A percentile compares a stretch with the other conserved stretches of the same genome.
These are phyloP conservation scores for Brienomyrus brachyistius DNA, from an alignment of 2,113 vertebrate genomes.

Conservation along the genomic window DNA sequence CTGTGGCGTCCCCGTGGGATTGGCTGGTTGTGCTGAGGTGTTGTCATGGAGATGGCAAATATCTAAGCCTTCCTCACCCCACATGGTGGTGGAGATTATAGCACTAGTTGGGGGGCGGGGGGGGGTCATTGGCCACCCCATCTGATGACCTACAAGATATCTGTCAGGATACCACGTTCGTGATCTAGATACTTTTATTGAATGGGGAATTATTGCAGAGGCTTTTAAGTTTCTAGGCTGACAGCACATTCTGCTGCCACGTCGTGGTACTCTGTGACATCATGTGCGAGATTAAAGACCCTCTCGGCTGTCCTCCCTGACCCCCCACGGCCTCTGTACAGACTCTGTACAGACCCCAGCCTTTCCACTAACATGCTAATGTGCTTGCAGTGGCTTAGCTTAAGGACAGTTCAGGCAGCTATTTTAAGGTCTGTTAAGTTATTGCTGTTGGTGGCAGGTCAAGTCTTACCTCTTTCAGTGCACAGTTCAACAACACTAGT, in stretches of 20 bases:
- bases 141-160: not conserved
- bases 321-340: not conserved
- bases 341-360: not conserved
- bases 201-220: not conserved
- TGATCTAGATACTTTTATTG: not conserved
- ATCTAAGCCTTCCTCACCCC: slow-evolving; percentile 30
- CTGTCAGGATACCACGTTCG: not conserved
- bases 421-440: not conserved
- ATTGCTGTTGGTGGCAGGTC: not conserved
- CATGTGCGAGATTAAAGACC: not conserved
- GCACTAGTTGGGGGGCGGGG: not conserved
- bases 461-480: not conserved
- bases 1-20: slow-evolving; percentile 39
- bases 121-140: not conserved
- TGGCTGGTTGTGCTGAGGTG: slow-evolving; percentile 51
- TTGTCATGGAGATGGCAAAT: slow-evolving; percentile 72
- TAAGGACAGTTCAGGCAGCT: not conserved
- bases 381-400: not conserved
- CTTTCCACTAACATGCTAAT: not conserved
- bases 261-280: not conserved
- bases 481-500: not conserved
- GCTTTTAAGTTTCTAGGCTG: not conserved
- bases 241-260: not conserved
- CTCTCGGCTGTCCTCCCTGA: not conserved
- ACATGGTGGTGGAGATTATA: not conserved